Evolutionary conservation across 2,113 vertebrate genomes (phyloP).

Genomic region (Tachysurus fulvidraco): DNA sequence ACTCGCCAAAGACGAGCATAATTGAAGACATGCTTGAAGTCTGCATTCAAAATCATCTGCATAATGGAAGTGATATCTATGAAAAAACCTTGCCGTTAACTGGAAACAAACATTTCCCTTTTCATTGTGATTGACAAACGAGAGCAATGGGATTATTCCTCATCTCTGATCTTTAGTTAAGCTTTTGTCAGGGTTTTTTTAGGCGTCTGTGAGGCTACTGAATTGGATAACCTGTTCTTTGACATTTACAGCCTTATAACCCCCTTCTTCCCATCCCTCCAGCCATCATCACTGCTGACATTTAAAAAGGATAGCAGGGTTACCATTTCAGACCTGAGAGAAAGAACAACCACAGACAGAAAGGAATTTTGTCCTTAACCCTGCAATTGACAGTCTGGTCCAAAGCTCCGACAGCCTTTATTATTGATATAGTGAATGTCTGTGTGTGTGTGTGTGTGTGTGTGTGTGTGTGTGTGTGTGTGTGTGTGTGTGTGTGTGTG

Average conservation of each 20-base stretch:
- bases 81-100: constrained; percentile 39
- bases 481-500: constrained; percentile 34
- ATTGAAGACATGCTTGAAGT: constrained; percentile 18
- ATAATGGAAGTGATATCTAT: constrained; percentile 39
- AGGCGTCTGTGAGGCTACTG: constrained; percentile 41
- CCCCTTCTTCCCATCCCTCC: constrained; percentile 16
- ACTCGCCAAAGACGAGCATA: constrained; percentile 12
- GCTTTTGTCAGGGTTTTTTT: constrained; percentile 58
- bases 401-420: constrained; percentile 44
- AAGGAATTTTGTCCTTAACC: constrained; percentile 53
- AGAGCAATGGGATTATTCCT: constrained; percentile 52
- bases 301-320: constrained; percentile 59
- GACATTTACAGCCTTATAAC: constrained; percentile 58
- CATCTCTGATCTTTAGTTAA: constrained; percentile 56
- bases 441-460: constrained; percentile 36
- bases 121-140: constrained; percentile 55
- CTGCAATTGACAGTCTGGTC: constrained; percentile 45
- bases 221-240: constrained; percentile 53
- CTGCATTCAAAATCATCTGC: constrained; percentile 29
- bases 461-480: constrained; percentile 37
- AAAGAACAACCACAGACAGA: constrained; percentile 54
- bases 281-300: constrained; percentile 57
- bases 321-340: constrained; percentile 48
- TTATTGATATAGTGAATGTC: constrained; percentile 38
- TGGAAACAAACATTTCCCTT: constrained; percentile 43